Conservation (phyloP, 2,797 vertebrate species). For the Yasuhikotakia modesta region DNA sequence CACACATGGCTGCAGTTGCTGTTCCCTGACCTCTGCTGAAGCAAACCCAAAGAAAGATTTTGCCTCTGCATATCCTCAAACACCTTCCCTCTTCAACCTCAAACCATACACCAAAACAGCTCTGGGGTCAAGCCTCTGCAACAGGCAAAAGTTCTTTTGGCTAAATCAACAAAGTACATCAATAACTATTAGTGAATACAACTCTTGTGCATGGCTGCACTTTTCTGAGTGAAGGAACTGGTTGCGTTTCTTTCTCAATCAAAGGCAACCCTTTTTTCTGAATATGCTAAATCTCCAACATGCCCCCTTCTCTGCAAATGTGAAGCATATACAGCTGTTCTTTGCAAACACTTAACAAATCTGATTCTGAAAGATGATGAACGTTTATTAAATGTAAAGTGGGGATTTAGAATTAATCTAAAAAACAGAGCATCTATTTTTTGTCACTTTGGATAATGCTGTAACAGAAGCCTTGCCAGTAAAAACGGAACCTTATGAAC, state of each 20-base stretch:
- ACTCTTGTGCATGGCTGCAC: conserved; percentile 74
- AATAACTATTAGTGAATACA: conserved; percentile 80
- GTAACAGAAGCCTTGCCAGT: conserved; percentile 13
- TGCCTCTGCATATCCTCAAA: conserved; percentile 68
- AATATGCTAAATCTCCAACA: conserved; percentile 41
- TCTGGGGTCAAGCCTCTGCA: conserved; percentile 76
- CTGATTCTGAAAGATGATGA: not conserved
- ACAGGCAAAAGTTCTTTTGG: conserved; percentile 57
- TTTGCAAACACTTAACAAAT: not conserved
- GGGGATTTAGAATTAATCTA: not conserved
- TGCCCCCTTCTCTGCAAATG: conserved; percentile 30
- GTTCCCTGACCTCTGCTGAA: conserved; percentile 56
- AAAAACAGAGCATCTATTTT: conserved; percentile 1
- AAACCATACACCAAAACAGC: conserved; percentile 74
- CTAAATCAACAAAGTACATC: conserved; percentile 78
- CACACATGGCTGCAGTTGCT: conserved; percentile 46
- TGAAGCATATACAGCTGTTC: conserved; percentile 17
- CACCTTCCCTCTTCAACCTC: conserved; percentile 70
- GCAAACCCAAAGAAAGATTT: conserved; percentile 65
- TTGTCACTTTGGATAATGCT: conserved; percentile 21
- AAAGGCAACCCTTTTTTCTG: conserved; percentile 60
- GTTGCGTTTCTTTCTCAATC: conserved; percentile 68
- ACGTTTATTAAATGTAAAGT: conserved; percentile 19
- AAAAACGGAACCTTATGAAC: conserved; percentile 16
- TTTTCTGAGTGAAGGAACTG: conserved; percentile 65